Conservation (phyloP, 2,888 invertebrate genomes). For the Carpatolechia fugitivella region DNA sequence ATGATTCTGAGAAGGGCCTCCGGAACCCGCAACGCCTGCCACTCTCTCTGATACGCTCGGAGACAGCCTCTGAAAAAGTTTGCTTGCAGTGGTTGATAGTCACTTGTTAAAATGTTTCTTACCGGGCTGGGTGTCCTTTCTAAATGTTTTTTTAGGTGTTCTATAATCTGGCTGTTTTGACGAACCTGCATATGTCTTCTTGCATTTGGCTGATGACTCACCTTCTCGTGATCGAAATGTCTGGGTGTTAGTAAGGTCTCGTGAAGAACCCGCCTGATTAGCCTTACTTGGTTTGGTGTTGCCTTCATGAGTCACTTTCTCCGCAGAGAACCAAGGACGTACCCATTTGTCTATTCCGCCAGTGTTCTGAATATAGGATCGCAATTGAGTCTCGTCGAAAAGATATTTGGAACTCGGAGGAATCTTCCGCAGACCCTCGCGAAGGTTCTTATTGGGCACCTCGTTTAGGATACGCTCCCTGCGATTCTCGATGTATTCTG, state of each 20-base stretch:
- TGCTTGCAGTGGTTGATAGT: background rate
- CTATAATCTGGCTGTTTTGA: background rate
- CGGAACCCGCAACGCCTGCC: conserved; percentile 20
- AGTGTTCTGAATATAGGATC: too few relatives aligned
- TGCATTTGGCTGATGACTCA: background rate
- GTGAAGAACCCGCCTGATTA: background rate
- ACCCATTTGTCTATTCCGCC: too few relatives aligned
- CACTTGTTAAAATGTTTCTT: conserved; percentile 2
- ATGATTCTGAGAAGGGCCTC: conserved; percentile 14
- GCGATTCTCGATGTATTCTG: too few relatives aligned
- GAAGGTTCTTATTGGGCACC: too few relatives aligned
- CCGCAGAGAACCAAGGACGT: background rate
- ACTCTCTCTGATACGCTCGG: conserved; percentile 20
- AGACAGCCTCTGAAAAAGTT: conserved; percentile 9
- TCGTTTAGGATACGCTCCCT: too few relatives aligned
- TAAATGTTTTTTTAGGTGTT: background rate
- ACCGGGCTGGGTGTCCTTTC: background rate
- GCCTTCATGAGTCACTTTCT: background rate
- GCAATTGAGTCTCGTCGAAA: too few relatives aligned
- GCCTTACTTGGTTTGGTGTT: background rate
- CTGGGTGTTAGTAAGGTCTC: background rate
- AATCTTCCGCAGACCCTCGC: too few relatives aligned
- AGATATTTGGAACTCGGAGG: too few relatives aligned
- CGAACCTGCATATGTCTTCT: background rate
- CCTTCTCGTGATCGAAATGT: background rate